Evolutionary conservation across 1,140 invertebrate genomes (phyloP).

Genomic region (Pogonognathellus flavescens): DNA sequence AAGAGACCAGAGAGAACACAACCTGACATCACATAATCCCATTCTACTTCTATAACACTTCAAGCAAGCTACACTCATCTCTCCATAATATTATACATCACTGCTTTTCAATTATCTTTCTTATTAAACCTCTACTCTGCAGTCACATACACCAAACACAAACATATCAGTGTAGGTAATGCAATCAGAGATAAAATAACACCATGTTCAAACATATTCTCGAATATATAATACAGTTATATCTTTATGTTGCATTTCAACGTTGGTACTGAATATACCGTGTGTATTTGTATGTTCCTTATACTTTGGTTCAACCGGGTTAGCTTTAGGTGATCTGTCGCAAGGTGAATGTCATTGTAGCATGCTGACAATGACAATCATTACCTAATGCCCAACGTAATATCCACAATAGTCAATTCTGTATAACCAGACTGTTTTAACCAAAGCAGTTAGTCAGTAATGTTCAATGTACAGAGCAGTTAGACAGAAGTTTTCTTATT

Average conservation of each 20-base stretch:
- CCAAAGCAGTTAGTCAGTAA: no score
- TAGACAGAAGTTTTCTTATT: no score
- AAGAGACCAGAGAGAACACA: slow-evolving; percentile 1
- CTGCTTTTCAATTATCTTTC: slow-evolving; percentile 33
- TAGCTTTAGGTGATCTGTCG: slow-evolving; percentile 12
- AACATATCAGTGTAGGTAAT: no score
- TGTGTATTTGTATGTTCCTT: no score
- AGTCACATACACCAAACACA: neutral
- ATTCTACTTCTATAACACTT: neutral
- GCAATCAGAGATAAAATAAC: no score
- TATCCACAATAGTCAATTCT: slow-evolving; percentile 6
- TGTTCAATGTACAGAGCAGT: no score
- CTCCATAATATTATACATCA: neutral
- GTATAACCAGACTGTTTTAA: neutral
- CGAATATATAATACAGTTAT: no score
- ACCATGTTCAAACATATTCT: no score
- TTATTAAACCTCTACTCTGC: neutral
- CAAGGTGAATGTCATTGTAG: slow-evolving; percentile 25
- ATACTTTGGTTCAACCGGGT: no score
- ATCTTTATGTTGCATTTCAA: no score
- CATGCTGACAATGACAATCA: slow-evolving; percentile 35
- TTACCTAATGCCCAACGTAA: slow-evolving; percentile 34
- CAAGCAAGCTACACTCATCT: neutral
- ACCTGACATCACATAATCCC: slow-evolving; percentile 41
- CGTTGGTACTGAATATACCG: no score